These are phyloP conservation scores for Ophion ellenae DNA, from an alignment of 2,888 invertebrate genomes.

Conservation along the genomic window DNA sequence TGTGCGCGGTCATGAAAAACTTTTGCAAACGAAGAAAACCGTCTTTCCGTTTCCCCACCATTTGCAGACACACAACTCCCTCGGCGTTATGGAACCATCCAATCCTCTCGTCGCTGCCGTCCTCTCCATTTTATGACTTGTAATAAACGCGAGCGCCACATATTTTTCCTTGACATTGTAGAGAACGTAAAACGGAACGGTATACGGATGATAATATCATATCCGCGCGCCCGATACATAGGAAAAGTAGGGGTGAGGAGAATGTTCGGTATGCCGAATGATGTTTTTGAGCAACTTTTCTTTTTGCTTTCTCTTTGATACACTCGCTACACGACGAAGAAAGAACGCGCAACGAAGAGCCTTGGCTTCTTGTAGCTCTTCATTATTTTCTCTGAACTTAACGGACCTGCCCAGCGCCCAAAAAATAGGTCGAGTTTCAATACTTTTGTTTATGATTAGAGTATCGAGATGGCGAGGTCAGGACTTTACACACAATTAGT, in stretches of 20 bases:
- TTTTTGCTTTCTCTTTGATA: background rate
- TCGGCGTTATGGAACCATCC: slow-evolving; percentile 37
- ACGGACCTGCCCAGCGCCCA: too few relatives aligned
- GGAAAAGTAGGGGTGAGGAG: slow-evolving; percentile 30
- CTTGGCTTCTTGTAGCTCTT: background rate
- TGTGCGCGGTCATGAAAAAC: slow-evolving; percentile 19
- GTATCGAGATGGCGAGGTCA: background rate
- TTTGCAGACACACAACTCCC: background rate
- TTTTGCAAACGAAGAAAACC: slow-evolving; percentile 40
- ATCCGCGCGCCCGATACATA: slow-evolving; percentile 13
- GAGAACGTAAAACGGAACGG: slow-evolving; percentile 53
- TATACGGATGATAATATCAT: slow-evolving; percentile 41
- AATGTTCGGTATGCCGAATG: slow-evolving; percentile 16
- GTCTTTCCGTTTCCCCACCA: slow-evolving; percentile 13
- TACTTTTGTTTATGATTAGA: too few relatives aligned
- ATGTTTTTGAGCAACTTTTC: background rate
- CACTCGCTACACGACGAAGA: background rate
- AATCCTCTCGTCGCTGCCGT: slow-evolving; percentile 16
- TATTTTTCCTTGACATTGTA: slow-evolving; percentile 59
- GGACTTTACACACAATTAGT: background rate
- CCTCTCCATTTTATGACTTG: slow-evolving; percentile 46
- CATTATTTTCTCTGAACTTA: too few relatives aligned
- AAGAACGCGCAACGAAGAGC: slow-evolving; percentile 18
- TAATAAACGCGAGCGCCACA: slow-evolving; percentile 54
- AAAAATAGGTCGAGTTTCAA: too few relatives aligned